Percentiles rank a stretch among this genome's conserved stretches.
These are phyloP conservation scores for Stenichneumon culpator DNA, from an alignment of 2,888 invertebrate genomes.

Conservation along the genomic window DNA sequence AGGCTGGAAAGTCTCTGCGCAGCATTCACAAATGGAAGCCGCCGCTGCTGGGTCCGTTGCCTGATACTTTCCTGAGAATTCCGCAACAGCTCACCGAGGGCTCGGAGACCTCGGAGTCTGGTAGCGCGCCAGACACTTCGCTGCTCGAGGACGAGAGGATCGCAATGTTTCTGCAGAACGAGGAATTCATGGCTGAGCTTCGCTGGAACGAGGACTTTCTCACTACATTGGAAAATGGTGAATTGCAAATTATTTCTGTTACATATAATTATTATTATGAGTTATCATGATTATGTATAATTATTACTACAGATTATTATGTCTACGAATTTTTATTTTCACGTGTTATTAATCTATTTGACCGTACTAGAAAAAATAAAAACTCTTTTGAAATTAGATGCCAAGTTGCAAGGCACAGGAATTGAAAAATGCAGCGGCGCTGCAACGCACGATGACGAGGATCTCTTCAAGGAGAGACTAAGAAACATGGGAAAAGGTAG, in stretches of 20 bases:
- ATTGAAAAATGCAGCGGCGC: conserved; percentile 76
- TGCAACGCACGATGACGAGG: conserved; percentile 88
- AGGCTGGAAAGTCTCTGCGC: conserved; percentile 73
- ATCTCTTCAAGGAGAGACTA: conserved; percentile 91
- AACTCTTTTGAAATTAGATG: conserved; percentile 73
- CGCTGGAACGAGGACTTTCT: conserved; percentile 95
- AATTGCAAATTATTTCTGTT: not conserved
- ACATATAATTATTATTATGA: not conserved
- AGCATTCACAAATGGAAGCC: conserved; percentile 90
- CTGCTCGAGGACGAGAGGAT: conserved; percentile 95
- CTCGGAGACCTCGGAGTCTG: conserved; percentile 73
- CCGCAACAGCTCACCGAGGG: conserved; percentile 81
- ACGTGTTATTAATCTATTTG: too few relatives aligned
- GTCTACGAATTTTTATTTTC: too few relatives aligned
- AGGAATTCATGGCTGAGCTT: conserved; percentile 95
- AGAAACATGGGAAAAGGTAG: conserved; percentile 93
- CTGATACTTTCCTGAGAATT: conserved; percentile 92
- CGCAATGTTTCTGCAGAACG: conserved; percentile 95
- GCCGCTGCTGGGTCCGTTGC: conserved; percentile 91
- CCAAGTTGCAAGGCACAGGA: conserved; percentile 79
- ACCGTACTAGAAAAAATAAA: too few relatives aligned
- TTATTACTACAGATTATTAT: too few relatives aligned
- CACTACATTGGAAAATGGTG: conserved; percentile 92
- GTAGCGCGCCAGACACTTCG: conserved; percentile 78
- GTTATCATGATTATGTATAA: not conserved